Conservation (phyloP, 2,797 vertebrate species). For the Sitta carolinensis region DNA sequence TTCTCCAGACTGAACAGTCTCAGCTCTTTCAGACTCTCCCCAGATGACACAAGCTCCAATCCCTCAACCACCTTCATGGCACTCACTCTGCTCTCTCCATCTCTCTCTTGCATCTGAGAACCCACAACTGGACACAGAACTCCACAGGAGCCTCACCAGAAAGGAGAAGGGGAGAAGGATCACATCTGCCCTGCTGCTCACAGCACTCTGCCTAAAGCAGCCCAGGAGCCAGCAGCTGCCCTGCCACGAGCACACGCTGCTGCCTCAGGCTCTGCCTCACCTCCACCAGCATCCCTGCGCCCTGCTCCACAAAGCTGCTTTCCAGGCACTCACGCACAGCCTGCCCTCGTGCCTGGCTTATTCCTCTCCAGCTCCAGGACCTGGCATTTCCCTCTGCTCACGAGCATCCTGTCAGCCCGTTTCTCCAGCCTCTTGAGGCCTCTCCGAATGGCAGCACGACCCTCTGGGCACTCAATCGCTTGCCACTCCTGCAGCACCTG, state of each 20-base stretch:
- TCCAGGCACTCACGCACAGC: background rate
- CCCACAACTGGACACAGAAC: background rate
- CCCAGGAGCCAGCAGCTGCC: background rate
- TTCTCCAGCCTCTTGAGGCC: background rate
- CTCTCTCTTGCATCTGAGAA: background rate
- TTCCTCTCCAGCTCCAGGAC: background rate
- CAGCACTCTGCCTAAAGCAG: background rate
- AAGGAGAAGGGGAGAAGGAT: background rate
- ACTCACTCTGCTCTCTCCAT: background rate
- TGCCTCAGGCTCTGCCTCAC: accelerated
- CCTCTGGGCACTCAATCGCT: background rate
- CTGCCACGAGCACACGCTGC: background rate
- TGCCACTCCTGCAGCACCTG: background rate
- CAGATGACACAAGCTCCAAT: background rate
- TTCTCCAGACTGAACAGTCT: background rate
- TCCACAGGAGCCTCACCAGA: background rate
- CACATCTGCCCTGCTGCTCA: background rate
- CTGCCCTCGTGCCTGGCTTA: accelerated
- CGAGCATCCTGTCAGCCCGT: background rate
- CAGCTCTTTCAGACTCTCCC: background rate
- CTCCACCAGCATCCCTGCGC: background rate
- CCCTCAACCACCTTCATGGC: accelerated
- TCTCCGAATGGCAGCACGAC: accelerated
- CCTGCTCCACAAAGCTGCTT: background rate
- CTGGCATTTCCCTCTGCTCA: background rate